phyloP scores from a whole-genome alignment of 2,797 vertebrate genomes.

The Myotis vivesi region DNA sequence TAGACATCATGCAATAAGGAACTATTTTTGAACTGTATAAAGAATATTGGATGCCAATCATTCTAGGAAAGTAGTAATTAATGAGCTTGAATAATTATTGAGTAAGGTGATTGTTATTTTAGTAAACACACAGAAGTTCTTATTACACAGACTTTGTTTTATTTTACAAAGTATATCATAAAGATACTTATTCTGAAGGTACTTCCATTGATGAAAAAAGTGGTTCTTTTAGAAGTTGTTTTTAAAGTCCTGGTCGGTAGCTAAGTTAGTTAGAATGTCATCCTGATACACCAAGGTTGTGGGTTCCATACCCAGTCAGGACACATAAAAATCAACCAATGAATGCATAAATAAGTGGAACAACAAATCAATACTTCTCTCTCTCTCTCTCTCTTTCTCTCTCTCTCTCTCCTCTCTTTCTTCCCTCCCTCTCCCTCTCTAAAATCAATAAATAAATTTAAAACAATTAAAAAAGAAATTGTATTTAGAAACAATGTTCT shows the following conservation, averaged over 20 bases:
- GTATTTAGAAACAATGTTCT: background rate
- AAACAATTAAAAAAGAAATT: background rate
- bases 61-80: background rate
- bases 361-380: background rate
- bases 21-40: background rate
- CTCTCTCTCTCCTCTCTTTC: background rate
- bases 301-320: background rate
- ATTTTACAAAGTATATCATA: background rate
- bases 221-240: background rate
- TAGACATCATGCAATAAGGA: background rate
- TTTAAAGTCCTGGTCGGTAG: background rate
- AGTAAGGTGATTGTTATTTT: background rate
- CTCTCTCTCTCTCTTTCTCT: too few relatives aligned
- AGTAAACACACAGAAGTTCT: background rate
- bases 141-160: background rate
- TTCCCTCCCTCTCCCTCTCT: background rate
- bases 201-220: background rate
- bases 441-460: background rate
- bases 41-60: background rate
- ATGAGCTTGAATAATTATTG: background rate
- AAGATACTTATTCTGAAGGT: background rate
- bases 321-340: background rate
- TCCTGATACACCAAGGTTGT: background rate
- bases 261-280: background rate
- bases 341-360: background rate